These are phyloP conservation scores for Nesogale talazaci DNA, from an alignment of 2,113 vertebrate genomes.

Conservation along the genomic window DNA sequence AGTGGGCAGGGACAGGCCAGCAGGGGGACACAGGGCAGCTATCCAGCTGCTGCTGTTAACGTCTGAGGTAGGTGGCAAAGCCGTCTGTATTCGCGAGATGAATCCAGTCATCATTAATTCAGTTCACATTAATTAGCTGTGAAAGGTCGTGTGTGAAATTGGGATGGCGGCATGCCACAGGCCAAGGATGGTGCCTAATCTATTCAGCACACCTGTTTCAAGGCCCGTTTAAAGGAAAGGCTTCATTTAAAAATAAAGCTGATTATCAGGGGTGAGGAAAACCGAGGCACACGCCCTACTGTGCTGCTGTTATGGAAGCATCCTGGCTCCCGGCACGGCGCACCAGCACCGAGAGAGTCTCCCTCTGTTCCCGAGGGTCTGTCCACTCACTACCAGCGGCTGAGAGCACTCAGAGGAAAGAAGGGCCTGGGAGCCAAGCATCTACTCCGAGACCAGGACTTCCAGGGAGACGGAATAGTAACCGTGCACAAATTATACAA, in stretches of 20 bases:
- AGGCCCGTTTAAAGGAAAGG: not conserved
- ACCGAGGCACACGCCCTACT: not conserved
- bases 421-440: not conserved
- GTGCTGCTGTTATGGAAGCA: not conserved
- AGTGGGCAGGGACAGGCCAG: not conserved
- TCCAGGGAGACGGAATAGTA: not conserved
- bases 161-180: too few species aligned
- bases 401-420: too few species aligned
- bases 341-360: too few species aligned
- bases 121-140: not conserved
- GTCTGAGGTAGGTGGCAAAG: accelerated
- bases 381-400: not conserved
- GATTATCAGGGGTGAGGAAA: not conserved
- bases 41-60: accelerated
- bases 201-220: not conserved
- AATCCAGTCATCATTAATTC: not conserved
- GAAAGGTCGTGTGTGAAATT: not conserved
- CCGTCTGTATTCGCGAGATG: not conserved
- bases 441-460: not conserved
- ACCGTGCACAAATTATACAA: not conserved
- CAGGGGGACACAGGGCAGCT: accelerated
- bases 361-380: too few species aligned
- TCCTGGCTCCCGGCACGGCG: not conserved
- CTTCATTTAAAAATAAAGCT: not conserved
- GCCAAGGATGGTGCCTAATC: too few species aligned